Conservation (phyloP, 2,888 invertebrate species). For the Aphodius sticticus region DNA sequence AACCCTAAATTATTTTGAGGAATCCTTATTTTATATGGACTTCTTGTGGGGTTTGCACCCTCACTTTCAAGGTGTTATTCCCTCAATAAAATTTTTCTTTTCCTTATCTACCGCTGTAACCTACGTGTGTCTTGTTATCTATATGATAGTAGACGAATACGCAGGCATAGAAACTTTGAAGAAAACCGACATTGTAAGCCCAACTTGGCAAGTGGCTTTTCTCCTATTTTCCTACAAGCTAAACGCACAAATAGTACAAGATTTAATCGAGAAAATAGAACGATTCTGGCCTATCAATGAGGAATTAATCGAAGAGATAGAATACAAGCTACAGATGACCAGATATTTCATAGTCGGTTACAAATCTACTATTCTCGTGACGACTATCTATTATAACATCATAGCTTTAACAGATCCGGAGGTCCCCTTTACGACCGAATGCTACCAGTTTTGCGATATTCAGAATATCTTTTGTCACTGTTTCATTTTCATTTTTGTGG, state of each 20-base stretch:
- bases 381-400: conserved; percentile 14
- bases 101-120: not conserved
- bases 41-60: conserved; percentile 25
- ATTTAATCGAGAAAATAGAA: conserved; percentile 7
- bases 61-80: not conserved
- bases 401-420: not conserved
- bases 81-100: conserved; percentile 9
- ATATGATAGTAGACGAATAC: conserved; percentile 15
- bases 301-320: conserved; percentile 12
- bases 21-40: conserved; percentile 19
- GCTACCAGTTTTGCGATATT: conserved; percentile 21
- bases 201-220: conserved; percentile 17
- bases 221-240: conserved; percentile 10
- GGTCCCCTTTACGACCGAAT: not conserved
- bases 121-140: not conserved
- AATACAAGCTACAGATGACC: not conserved
- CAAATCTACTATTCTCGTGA: not conserved
- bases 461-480: conserved; percentile 10
- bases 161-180: conserved; percentile 14
- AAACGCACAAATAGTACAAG: not conserved
- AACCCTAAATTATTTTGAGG: conserved; percentile 12
- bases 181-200: conserved; percentile 21
- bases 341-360: conserved; percentile 13
- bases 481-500: conserved; percentile 8
- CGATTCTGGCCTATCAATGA: not conserved